Evolutionary conservation across 2,888 invertebrate species (phyloP).

Genomic region (Melieria omissa): DNA sequence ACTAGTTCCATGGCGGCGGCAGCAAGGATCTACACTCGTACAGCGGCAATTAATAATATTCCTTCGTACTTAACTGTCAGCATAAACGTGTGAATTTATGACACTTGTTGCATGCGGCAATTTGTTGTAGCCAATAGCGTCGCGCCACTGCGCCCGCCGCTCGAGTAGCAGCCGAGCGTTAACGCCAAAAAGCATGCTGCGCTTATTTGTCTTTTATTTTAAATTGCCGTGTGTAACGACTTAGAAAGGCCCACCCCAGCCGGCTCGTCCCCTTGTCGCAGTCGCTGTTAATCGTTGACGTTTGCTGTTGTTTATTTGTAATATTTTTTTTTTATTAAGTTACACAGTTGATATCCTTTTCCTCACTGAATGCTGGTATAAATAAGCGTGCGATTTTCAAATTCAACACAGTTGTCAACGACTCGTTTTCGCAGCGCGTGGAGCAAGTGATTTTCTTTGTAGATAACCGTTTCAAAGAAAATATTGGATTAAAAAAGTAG

Average conservation of each 20-base stretch:
- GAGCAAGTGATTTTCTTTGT: too few relatives aligned
- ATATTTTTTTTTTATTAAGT: conserved; percentile 17
- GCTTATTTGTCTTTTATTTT: conserved; percentile 50
- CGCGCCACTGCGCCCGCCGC: too few relatives aligned
- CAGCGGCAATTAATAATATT: conserved; percentile 33
- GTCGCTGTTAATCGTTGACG: conserved; percentile 39
- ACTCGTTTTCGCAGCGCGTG: too few relatives aligned
- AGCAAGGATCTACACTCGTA: conserved; percentile 2
- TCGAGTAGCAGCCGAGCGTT: conserved; percentile 9
- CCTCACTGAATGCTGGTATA: conserved; percentile 7
- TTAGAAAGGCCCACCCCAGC: conserved; percentile 51
- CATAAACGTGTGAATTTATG: conserved; percentile 50
- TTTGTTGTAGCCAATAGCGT: conserved; percentile 12
- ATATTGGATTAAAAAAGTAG: too few relatives aligned
- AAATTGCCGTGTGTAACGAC: conserved; percentile 52
- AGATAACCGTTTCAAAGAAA: too few relatives aligned
- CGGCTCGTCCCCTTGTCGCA: conserved; percentile 41
- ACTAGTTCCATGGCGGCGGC: too few relatives aligned
- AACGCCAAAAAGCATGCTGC: conserved; percentile 38
- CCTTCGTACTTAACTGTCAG: conserved; percentile 24
- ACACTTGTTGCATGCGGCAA: conserved; percentile 54
- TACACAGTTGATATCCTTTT: neutral
- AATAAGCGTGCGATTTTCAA: conserved; percentile 11
- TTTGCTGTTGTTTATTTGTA: conserved; percentile 24
- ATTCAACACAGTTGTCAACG: conserved; percentile 18